Conservation (phyloP, 2,113 vertebrate species). For the Sceloporus undulatus region DNA sequence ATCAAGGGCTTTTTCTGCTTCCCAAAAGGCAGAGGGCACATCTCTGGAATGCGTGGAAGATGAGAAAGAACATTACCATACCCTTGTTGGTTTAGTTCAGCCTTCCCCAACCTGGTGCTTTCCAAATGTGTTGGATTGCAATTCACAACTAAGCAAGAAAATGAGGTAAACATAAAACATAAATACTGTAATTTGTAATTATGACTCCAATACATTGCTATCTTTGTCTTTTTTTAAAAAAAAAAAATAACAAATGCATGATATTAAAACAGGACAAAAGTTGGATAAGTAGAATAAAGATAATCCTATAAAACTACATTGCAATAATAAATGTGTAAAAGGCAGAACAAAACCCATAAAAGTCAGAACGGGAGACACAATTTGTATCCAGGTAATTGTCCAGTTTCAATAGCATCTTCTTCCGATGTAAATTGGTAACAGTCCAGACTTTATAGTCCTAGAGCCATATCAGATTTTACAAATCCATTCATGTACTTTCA, state of each 20-base stretch:
- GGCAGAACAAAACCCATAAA: background rate
- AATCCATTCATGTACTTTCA: background rate
- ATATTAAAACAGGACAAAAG: background rate
- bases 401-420: background rate
- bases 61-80: background rate
- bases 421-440: background rate
- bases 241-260: background rate
- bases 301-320: background rate
- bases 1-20: background rate
- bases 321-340: background rate
- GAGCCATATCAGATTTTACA: background rate
- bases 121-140: background rate
- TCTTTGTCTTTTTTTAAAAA: background rate
- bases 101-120: background rate
- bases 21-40: background rate
- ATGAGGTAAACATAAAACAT: background rate
- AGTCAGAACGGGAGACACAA: background rate
- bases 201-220: background rate
- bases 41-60: background rate
- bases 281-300: background rate
- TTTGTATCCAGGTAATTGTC: background rate
- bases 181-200: background rate
- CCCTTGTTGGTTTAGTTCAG: background rate
- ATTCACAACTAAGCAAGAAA: background rate
- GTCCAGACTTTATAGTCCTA: background rate